Evolutionary conservation across 2,797 vertebrate genomes (phyloP), one percentile per base, ranked within the genome.

Genomic region (Sebastes nivosus): DNA sequence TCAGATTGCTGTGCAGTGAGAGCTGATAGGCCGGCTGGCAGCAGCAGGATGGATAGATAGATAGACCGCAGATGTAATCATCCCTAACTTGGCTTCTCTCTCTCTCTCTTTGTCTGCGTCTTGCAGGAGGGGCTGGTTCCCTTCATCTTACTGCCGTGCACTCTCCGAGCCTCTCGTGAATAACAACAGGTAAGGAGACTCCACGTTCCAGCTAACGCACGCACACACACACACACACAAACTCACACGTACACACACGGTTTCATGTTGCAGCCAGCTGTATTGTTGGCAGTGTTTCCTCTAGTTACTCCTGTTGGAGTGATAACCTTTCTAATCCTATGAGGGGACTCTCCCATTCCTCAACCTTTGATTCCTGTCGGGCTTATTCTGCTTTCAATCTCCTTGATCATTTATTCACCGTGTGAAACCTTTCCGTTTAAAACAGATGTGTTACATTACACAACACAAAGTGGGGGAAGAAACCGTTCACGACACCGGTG

Each of bases 91-190:
- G 22, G 8, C 61, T 70, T 29, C 64, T 75, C 29, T 70, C 38
- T 70, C 38, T 18, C 38, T 18, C 16, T 71, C 64, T 91, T 38
- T 89, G 67, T 89, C 76, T 80, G 27, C 80, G 24, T 25, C 89
- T 87, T 84, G 25, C 94, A 99, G 98, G 92, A 97, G 96, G 93
- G 98, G 98, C 83, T 99, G 98, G 98, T 99, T 99, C 95, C 98
- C 98, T 14, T 98, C 97, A 0, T 99, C 98, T 0, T 99, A 99
- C 87, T 96, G 95, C 85, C 94, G 94, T 20, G 90, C 93, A 29
- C 81, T 93, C 60, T 96, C 97, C 0, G 97, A 97, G 83, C 93
- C 96, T 25, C 86, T 97, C 9, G 95, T 96, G 93, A 97, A 97
- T 92, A 95, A 95, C 95, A 95, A 95, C 95, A 95, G 95, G 96